phyloP scores from a whole-genome alignment of 2,888 invertebrate genomes.

The Melanophora roralis region DNA sequence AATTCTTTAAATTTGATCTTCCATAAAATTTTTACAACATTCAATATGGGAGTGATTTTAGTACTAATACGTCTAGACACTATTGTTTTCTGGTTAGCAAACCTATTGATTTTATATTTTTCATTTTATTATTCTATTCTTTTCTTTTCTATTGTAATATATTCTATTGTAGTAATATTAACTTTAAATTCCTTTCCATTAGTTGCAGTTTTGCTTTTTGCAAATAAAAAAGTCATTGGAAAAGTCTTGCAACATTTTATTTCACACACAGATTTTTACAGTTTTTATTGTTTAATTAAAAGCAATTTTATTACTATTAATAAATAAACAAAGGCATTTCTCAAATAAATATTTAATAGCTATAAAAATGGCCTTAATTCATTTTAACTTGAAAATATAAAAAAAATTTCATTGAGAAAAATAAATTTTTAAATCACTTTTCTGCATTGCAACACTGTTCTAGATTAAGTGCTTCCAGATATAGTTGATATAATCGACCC shows the following conservation, averaged over 20 bases:
- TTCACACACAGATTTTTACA: not conserved
- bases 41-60: conserved; percentile 52
- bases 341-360: no score
- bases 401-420: no score
- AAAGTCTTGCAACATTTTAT: conserved; percentile 24
- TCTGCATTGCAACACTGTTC: no score
- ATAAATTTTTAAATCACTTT: no score
- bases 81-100: conserved; percentile 59
- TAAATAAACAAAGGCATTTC: no score
- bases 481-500: no score
- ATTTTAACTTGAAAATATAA: no score
- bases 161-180: no score
- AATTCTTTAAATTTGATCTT: conserved; percentile 38
- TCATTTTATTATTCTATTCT: conserved; percentile 10
- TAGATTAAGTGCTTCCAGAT: no score
- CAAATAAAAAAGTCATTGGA: not conserved
- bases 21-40: conserved; percentile 46
- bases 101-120: conserved; percentile 54
- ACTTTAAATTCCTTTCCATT: not conserved
- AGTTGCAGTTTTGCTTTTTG: conserved; percentile 26
- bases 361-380: no score
- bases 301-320: not conserved
- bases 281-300: no score
- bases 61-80: conserved; percentile 59
- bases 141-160: conserved; percentile 30